Evolutionary conservation across 2,888 invertebrate species (phyloP).

Genomic region (Phyto melanocephala): DNA sequence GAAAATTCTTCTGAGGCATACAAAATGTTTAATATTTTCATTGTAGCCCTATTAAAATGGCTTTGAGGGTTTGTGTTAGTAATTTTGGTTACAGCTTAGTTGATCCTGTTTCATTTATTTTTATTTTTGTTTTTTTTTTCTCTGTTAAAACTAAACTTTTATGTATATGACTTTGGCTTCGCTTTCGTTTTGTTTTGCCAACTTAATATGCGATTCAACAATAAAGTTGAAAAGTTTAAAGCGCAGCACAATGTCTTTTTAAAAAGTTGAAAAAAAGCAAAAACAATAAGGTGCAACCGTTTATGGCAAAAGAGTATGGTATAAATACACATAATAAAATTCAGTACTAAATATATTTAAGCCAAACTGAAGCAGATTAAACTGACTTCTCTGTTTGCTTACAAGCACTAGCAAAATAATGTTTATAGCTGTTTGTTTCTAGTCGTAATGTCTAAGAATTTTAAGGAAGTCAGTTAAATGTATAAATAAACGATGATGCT

Average conservation of each 20-base stretch:
- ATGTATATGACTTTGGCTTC: neutral
- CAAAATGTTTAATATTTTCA: neutral
- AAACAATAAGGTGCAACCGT: neutral
- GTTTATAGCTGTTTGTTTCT: neutral
- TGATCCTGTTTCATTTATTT: no score
- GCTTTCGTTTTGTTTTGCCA: neutral
- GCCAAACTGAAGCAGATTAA: neutral
- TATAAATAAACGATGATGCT: constrained; percentile 22
- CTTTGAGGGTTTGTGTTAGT: neutral
- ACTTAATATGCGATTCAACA: constrained; percentile 36
- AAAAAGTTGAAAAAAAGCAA: constrained; percentile 11
- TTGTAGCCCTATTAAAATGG: neutral
- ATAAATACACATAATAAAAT: neutral
- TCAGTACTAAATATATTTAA: neutral
- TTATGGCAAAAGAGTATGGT: neutral
- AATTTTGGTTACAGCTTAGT: neutral
- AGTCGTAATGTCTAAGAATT: neutral
- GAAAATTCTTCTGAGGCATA: no score
- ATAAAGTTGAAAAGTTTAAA: constrained; percentile 54
- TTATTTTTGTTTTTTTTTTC: neutral
- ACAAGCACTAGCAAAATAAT: constrained; percentile 17
- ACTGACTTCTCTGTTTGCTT: constrained; percentile 20
- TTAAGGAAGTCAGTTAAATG: constrained; percentile 11
- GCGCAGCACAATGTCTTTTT: constrained; percentile 17
- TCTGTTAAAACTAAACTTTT: neutral